Evolutionary conservation across 2,888 invertebrate genomes (phyloP).

Genomic region (Melolontha melolontha): DNA sequence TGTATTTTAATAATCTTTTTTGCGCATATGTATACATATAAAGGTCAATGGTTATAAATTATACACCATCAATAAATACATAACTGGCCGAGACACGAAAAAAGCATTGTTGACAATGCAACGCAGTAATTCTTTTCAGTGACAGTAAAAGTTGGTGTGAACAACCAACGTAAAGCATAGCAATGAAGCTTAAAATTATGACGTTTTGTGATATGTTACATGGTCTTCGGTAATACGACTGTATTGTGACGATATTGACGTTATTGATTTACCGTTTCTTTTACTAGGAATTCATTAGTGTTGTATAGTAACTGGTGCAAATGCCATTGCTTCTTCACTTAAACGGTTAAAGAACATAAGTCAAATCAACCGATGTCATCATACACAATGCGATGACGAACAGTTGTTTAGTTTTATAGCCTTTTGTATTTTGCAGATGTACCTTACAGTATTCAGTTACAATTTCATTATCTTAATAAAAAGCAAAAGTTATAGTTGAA

Average conservation of each 20-base stretch:
- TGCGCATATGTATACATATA: not conserved
- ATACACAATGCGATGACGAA: conserved; percentile 9
- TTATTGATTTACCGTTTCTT: conserved; percentile 39
- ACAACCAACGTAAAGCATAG: conserved; percentile 18
- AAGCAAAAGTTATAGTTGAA: not conserved
- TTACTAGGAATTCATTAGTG: conserved; percentile 36
- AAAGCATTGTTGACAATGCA: conserved; percentile 6
- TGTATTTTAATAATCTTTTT: not conserved
- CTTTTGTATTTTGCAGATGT: conserved; percentile 8
- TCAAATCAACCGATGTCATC: not conserved
- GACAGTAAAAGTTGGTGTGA: conserved; percentile 21
- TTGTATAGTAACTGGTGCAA: conserved; percentile 18
- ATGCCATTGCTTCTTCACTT: conserved; percentile 25
- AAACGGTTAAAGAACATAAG: conserved; percentile 3
- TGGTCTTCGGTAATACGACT: conserved; percentile 15
- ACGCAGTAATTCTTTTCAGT: conserved; percentile 7
- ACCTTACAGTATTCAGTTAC: conserved; percentile 1
- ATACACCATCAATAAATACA: conserved; percentile 15
- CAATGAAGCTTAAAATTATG: conserved; percentile 38
- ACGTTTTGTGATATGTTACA: conserved; percentile 33
- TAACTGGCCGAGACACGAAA: conserved; percentile 4
- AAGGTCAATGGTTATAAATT: conserved; percentile 13
- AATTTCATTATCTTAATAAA: not conserved
- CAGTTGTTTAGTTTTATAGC: too few species aligned
- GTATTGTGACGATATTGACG: conserved; percentile 24